Evolutionary conservation across 2,888 invertebrate genomes (phyloP).

Genomic region (Argynnis bischoffii): DNA sequence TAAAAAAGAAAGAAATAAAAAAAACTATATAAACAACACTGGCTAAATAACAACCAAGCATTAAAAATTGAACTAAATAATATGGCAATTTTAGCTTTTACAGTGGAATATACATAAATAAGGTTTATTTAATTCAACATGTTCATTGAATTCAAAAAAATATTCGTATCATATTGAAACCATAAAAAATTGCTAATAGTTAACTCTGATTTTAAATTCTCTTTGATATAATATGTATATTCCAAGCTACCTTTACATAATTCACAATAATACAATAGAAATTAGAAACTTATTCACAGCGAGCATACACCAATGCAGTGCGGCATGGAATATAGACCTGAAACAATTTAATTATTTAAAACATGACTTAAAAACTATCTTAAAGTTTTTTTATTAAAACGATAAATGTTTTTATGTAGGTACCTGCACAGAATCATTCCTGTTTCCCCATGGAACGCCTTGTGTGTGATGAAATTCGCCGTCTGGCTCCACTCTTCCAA

Average conservation of each 20-base stretch:
- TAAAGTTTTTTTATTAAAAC: too few relatives aligned
- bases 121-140: too few relatives aligned
- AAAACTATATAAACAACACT: slow-evolving; percentile 14
- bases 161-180: too few relatives aligned
- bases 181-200: too few relatives aligned
- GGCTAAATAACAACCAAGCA: slow-evolving; percentile 17
- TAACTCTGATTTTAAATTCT: too few relatives aligned
- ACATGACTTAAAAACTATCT: background rate
- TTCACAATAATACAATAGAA: background rate
- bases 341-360: slow-evolving; percentile 48
- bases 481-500: slow-evolving; percentile 70
- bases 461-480: slow-evolving; percentile 66
- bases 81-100: slow-evolving; percentile 17
- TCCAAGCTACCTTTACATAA: background rate
- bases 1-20: slow-evolving; percentile 9
- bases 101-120: slow-evolving; percentile 4
- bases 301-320: slow-evolving; percentile 86
- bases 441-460: slow-evolving; percentile 70
- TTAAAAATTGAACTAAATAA: slow-evolving; percentile 14
- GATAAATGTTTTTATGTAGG: slow-evolving; percentile 9
- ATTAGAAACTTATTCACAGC: slow-evolving; percentile 39
- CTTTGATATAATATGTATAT: background rate
- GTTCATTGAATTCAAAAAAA: too few relatives aligned
- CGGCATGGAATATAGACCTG: slow-evolving; percentile 89
- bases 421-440: slow-evolving; percentile 82